Evolutionary conservation across 2,797 vertebrate species (phyloP).

Genomic region (Platalea minor): DNA sequence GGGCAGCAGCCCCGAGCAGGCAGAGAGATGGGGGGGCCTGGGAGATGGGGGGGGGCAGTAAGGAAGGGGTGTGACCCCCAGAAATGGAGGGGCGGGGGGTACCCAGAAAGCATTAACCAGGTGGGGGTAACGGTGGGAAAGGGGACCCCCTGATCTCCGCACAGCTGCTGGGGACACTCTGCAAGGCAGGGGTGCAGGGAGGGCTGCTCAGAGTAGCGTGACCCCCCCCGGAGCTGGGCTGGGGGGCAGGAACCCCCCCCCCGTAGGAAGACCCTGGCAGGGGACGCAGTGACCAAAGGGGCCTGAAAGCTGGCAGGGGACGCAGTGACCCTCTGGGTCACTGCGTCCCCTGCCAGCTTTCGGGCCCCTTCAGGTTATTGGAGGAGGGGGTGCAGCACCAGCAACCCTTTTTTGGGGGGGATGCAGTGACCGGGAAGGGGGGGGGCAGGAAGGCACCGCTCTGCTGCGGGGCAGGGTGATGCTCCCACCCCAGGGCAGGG

Average conservation of each 20-base stretch:
- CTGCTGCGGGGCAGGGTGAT: background rate
- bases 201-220: background rate
- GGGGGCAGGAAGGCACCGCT: background rate
- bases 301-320: background rate
- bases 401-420: background rate
- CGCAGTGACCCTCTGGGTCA: too few species aligned
- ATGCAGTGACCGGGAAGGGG: background rate
- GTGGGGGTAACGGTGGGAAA: background rate
- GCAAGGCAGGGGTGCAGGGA: background rate
- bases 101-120: background rate
- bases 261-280: too few species aligned
- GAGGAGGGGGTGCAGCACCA: background rate
- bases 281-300: background rate
- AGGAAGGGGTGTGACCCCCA: background rate
- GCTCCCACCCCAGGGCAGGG: background rate
- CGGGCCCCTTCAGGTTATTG: background rate
- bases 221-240: too few species aligned
- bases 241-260: background rate
- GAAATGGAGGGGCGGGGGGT: background rate
- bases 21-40: background rate
- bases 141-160: background rate
- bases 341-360: background rate
- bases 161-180: background rate
- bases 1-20: background rate
- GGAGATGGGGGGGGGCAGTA: background rate